Percentiles rank a stretch among this genome's conserved stretches.
Evolutionary conservation across 1,140 invertebrate species (phyloP).

Genomic region (Medauroidea extradentata): DNA sequence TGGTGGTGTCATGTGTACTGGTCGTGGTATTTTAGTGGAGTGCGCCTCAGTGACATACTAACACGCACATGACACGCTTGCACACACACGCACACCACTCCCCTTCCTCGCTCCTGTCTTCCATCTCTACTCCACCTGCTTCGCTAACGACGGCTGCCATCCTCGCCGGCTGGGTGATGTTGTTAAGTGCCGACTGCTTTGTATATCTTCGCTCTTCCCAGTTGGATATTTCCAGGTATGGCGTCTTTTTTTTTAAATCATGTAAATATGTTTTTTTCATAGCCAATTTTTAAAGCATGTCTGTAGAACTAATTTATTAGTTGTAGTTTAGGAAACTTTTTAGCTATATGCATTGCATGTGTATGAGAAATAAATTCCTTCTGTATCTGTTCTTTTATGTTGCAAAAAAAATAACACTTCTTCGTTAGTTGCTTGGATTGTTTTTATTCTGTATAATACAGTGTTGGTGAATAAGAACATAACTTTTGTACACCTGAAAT

Average conservation of each 20-base stretch:
- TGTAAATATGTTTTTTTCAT: constrained; percentile 6
- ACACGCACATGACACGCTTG: constrained; percentile 19
- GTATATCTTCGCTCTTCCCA: constrained; percentile 20
- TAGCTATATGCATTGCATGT: too few species aligned
- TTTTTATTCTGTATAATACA: too few species aligned
- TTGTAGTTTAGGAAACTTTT: too few species aligned
- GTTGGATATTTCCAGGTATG: constrained; percentile 19
- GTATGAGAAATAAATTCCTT: too few species aligned
- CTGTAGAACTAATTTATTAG: not conserved
- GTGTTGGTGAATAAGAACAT: too few species aligned
- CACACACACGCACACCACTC: constrained; percentile 8
- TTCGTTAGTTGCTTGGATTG: too few species aligned
- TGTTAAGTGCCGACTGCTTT: constrained; percentile 20
- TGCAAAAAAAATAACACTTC: too few species aligned
- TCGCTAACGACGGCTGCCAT: constrained; percentile 11
- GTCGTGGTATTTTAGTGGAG: constrained; percentile 13
- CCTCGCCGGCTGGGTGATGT: constrained; percentile 5
- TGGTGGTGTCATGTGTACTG: not conserved
- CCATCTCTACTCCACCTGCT: constrained; percentile 7
- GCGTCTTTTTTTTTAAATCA: constrained; percentile 13
- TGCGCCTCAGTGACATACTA: constrained; percentile 18
- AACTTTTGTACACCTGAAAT: too few species aligned
- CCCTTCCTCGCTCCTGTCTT: not conserved
- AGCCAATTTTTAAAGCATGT: not conserved
- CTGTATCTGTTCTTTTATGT: too few species aligned